phyloP scores from a whole-genome alignment of 2,797 vertebrate genomes.

The Capromys pilorides region DNA sequence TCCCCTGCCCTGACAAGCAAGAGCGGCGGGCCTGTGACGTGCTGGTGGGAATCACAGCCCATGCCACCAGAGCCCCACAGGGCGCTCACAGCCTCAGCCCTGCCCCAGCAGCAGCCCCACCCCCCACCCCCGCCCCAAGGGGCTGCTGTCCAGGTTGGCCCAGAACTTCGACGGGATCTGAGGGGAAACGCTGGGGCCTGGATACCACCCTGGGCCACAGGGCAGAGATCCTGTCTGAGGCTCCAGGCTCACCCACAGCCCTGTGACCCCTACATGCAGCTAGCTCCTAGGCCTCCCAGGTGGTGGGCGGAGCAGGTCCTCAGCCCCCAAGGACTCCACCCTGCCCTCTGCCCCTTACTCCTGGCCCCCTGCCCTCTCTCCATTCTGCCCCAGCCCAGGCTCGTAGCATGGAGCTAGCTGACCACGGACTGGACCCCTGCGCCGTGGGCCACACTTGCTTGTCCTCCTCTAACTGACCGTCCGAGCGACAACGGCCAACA shows the following conservation, averaged over 20 bases:
- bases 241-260: neutral
- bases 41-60: neutral
- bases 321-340: neutral
- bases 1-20: neutral
- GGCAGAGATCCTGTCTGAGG: neutral
- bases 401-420: neutral
- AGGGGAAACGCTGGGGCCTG: neutral
- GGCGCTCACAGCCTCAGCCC: fast-evolving
- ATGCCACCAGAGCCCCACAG: neutral
- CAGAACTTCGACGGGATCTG: neutral
- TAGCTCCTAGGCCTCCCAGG: neutral
- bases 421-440: neutral
- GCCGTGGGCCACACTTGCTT: neutral
- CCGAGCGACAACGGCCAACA: neutral
- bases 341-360: neutral
- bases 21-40: no score
- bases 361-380: neutral
- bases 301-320: neutral
- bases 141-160: no score
- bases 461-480: neutral
- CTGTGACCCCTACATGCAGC: neutral
- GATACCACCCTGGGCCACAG: neutral
- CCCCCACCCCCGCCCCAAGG: neutral
- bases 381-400: neutral
- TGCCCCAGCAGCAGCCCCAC: neutral